Evolutionary conservation across 2,113 vertebrate genomes (phyloP), one percentile per base, ranked within the genome.

Genomic region (Cyanistes caeruleus): DNA sequence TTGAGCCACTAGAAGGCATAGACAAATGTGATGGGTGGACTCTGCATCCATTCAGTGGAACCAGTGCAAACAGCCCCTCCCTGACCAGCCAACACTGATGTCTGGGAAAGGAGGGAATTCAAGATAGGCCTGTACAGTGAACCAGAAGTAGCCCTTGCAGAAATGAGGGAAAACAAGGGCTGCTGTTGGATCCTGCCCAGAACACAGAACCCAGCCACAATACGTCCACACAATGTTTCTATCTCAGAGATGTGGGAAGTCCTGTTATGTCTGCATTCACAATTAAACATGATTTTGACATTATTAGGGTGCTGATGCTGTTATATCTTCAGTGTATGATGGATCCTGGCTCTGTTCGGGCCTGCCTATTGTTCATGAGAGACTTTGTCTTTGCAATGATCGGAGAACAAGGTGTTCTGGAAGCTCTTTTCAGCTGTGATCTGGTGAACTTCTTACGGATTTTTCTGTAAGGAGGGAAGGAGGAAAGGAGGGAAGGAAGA

Each of bases 391-490:
- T 97, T 84, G 74, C 75, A 91, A 90, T 51, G 78, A 97, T 88
- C 0, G 95, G 95, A 96, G 94, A 96, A 90, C 94, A 97, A 90
- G 97, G 97, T 81, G 93, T 95, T 88, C 97, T 96, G 87, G 97
- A 98, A 93, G 96, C 97, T 97, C 91, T 97, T 97, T 97, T 97
- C 96, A 98, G 90, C 67, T 98, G 95, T 15, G 78, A 95, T 53
- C 94, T 96, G 43, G 96, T 96, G 92, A 97, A 97, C 90, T 93
- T 97, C 91, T 97, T 98, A 97, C 96, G 97, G 92, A 96, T 96
- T 97, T 89, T 98, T 97, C 97, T 97, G 92, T 37, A 96, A 56
- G 79, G 75, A 92, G 68, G 77, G 69, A 80, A 92, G 68, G 37
- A 97, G 33, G 56, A 92, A 65, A 93, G 33, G 43, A 95, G 68